Evolutionary conservation across 2,888 invertebrate genomes (phyloP).

Genomic region (Platynereis dumerilii): DNA sequence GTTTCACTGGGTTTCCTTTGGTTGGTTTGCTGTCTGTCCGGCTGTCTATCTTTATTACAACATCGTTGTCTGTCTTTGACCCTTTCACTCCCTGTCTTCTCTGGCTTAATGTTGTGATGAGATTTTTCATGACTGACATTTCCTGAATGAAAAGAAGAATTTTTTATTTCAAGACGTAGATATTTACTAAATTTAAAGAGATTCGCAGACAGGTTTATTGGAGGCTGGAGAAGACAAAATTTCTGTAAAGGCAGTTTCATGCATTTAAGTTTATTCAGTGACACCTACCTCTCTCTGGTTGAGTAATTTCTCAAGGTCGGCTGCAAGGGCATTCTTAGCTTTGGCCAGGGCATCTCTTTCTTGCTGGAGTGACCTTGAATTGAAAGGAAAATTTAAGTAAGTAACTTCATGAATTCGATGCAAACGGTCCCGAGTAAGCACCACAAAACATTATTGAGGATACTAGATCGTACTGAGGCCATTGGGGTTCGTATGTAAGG

Average conservation of each 20-base stretch:
- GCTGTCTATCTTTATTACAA: too few relatives aligned
- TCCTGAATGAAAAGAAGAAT: slow-evolving; percentile 43
- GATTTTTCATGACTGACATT: slow-evolving; percentile 60
- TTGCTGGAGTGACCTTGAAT: slow-evolving; percentile 46
- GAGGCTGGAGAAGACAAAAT: too few relatives aligned
- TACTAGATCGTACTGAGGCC: too few relatives aligned
- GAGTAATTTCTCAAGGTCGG: slow-evolving; percentile 57
- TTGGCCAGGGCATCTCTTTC: slow-evolving; percentile 46
- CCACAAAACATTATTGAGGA: too few relatives aligned
- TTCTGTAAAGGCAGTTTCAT: too few relatives aligned
- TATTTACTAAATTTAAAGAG: too few relatives aligned
- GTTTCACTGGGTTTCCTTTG: background rate
- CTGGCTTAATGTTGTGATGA: slow-evolving; percentile 52
- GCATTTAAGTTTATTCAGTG: too few relatives aligned
- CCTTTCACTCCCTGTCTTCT: slow-evolving; percentile 39
- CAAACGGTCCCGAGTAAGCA: too few relatives aligned
- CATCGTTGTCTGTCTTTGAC: background rate
- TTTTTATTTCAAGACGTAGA: slow-evolving; percentile 8
- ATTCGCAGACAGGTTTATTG: too few relatives aligned
- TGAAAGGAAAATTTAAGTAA: too few relatives aligned
- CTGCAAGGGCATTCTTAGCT: slow-evolving; percentile 57
- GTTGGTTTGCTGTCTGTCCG: background rate
- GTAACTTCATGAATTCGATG: too few relatives aligned
- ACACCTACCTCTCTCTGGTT: slow-evolving; percentile 60
- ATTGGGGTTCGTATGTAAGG: too few relatives aligned